phyloP scores from a whole-genome alignment of 2,888 invertebrate species.

The Esperia sulphurella region DNA sequence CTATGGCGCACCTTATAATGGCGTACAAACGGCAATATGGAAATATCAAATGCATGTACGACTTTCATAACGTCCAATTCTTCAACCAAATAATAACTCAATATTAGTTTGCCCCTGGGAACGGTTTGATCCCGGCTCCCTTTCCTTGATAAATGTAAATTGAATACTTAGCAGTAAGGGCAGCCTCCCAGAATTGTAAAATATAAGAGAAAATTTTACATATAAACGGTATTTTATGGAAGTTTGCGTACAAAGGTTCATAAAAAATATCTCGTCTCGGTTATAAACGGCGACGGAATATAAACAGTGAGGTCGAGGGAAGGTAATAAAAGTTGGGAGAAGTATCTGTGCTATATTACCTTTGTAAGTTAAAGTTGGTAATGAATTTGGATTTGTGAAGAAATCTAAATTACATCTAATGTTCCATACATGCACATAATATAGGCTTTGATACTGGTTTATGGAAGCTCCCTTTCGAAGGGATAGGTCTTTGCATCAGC shows the following conservation, averaged over 20 bases:
- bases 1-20: constrained; percentile 29
- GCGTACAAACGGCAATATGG: constrained; percentile 24
- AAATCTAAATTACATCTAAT: no score
- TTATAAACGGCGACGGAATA: constrained; percentile 46
- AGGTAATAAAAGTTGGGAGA: constrained; percentile 50
- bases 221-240: constrained; percentile 36
- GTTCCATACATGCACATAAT: no score
- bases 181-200: constrained; percentile 4
- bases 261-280: constrained; percentile 52
- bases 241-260: constrained; percentile 34
- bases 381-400: neutral
- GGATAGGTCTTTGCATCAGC: no score
- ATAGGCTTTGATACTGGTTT: no score
- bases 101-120: constrained; percentile 11
- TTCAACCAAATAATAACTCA: constrained; percentile 7
- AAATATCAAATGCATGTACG: constrained; percentile 34
- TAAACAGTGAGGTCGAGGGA: constrained; percentile 46
- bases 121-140: constrained; percentile 7
- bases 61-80: constrained; percentile 13
- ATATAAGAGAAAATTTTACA: constrained; percentile 18
- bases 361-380: no score
- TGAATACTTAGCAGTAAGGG: constrained; percentile 4
- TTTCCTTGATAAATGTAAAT: constrained; percentile 11
- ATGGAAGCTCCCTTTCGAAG: no score
- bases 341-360: constrained; percentile 36